Percentiles rank a stretch among this genome's conserved stretches.
These are phyloP conservation scores for Callyntrura sp. DNA, from an alignment of 2,888 invertebrate species.

Conservation along the genomic window DNA sequence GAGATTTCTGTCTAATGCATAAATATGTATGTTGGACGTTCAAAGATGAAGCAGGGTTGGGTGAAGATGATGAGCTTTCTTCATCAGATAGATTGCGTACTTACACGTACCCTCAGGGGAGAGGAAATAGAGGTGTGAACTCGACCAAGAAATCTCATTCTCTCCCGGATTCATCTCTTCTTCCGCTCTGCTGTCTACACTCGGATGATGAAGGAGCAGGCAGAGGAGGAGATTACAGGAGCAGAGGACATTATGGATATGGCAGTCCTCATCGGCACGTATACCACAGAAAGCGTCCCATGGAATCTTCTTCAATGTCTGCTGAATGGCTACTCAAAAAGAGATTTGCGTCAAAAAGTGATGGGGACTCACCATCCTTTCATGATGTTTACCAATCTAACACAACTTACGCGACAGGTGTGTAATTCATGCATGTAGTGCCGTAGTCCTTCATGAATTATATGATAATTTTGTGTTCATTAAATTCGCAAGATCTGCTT, in stretches of 20 bases:
- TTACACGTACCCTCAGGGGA: conserved; percentile 71
- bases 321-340: conserved; percentile 83
- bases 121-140: conserved; percentile 60
- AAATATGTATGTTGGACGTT: neutral
- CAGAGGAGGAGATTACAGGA: conserved; percentile 50
- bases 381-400: conserved; percentile 68
- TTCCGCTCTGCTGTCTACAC: conserved; percentile 82
- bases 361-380: conserved; percentile 77
- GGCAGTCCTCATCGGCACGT: conserved; percentile 68
- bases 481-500: neutral
- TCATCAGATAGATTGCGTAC: conserved; percentile 75
- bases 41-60: conserved; percentile 64
- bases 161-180: conserved; percentile 81
- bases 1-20: neutral
- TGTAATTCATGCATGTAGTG: neutral
- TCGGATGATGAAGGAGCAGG: conserved; percentile 71
- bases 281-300: conserved; percentile 64
- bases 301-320: conserved; percentile 78
- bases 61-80: conserved; percentile 70
- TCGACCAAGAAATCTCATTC: conserved; percentile 82
- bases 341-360: conserved; percentile 82
- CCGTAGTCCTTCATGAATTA: no score
- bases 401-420: conserved; percentile 48
- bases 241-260: conserved; percentile 67
- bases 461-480: no score